These are phyloP conservation scores for Lutra lutra DNA, from an alignment of 2,797 vertebrate genomes.

Conservation along the genomic window DNA sequence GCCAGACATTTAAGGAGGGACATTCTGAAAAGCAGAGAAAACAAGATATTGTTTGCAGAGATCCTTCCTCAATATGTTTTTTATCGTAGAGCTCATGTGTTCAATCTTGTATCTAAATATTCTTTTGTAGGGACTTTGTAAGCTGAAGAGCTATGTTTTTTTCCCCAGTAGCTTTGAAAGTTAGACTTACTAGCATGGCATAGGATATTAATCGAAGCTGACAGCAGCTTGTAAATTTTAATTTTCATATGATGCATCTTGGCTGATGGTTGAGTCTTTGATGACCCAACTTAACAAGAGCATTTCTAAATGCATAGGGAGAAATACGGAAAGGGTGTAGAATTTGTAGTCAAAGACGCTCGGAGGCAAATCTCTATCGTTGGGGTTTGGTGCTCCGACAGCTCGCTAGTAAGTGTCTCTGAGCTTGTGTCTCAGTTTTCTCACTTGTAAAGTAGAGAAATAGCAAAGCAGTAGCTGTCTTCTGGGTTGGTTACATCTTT, in stretches of 20 bases:
- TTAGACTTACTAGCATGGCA: neutral
- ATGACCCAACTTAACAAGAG: neutral
- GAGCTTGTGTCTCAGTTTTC: neutral
- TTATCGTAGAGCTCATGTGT: neutral
- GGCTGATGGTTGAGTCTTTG: neutral
- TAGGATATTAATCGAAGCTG: neutral
- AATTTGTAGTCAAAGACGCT: neutral
- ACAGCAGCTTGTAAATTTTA: conserved; percentile 24
- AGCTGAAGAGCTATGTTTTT: neutral
- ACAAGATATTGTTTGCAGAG: conserved; percentile 3
- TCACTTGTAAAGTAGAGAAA: neutral
- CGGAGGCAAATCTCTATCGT: neutral
- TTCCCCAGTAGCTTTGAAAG: neutral
- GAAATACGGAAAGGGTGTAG: neutral
- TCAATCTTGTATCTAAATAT: neutral
- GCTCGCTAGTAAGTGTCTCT: neutral
- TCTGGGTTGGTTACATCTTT: neutral
- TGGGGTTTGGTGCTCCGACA: neutral
- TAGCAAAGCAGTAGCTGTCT: neutral
- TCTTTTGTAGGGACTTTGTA: neutral
- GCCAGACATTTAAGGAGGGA: neutral
- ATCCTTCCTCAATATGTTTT: conserved; percentile 21
- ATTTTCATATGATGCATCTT: conserved; percentile 16
- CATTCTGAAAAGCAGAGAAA: neutral
- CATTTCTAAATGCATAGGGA: neutral